Percentiles rank a stretch among this genome's conserved stretches.
These are phyloP conservation scores for Myxocyprinus asiaticus DNA, from an alignment of 2,113 vertebrate species.

Conservation along the genomic window DNA sequence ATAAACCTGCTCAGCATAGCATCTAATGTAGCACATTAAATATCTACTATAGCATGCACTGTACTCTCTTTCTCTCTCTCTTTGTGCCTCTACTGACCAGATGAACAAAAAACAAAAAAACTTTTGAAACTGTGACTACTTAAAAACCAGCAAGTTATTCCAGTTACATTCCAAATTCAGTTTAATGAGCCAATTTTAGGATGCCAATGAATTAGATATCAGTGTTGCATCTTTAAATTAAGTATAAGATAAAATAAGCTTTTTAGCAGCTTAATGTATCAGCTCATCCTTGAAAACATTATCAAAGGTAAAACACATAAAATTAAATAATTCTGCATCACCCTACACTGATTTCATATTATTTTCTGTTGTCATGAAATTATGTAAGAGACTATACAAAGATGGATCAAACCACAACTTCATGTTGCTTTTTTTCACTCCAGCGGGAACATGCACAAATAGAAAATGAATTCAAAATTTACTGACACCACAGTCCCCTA, in stretches of 20 bases:
- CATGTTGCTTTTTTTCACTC: constrained; percentile 3
- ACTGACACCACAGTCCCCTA: not conserved
- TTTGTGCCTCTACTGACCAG: constrained; percentile 46
- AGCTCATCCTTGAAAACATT: not conserved
- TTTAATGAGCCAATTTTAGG: constrained; percentile 3
- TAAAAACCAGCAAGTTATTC: constrained; percentile 1
- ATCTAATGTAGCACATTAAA: not conserved
- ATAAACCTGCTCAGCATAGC: not conserved
- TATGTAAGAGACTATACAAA: no score
- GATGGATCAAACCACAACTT: not conserved
- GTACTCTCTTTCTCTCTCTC: not conserved
- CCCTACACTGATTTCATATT: not conserved
- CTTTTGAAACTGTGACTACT: no score
- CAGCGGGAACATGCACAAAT: not conserved
- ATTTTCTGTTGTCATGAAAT: not conserved
- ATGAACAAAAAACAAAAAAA: constrained; percentile 43
- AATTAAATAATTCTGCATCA: not conserved
- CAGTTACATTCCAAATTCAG: not conserved
- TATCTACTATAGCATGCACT: constrained; percentile 1
- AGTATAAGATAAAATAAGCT: no score
- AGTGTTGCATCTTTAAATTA: not conserved
- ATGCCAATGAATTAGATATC: not conserved
- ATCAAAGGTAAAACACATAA: not conserved
- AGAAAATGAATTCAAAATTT: not conserved
- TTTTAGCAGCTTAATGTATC: not conserved